Conservation (phyloP, 2,113 vertebrate species). For the Xyliphius kryptos region DNA sequence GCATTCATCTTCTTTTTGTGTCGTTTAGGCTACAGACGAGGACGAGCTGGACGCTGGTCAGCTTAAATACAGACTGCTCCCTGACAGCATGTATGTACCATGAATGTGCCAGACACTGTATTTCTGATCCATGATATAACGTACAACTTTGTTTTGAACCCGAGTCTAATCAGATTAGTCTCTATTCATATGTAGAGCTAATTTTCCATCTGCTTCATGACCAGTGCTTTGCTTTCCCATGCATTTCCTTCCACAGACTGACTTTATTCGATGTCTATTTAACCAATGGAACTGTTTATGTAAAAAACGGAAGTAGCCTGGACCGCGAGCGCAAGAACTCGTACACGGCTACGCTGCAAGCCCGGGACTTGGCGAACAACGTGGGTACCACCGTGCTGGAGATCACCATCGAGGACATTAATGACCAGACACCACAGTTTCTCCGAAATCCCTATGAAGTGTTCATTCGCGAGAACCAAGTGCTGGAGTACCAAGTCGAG, state of each 20-base stretch:
- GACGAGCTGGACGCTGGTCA: slow-evolving; percentile 68
- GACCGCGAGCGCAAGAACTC: slow-evolving; percentile 72
- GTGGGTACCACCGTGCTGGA: slow-evolving; percentile 65
- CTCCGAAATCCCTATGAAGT: slow-evolving; percentile 66
- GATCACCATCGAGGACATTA: slow-evolving; percentile 73
- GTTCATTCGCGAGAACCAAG: slow-evolving; percentile 65
- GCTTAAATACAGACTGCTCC: slow-evolving; percentile 77
- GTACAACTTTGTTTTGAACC: too few species aligned
- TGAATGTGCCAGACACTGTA: not conserved
- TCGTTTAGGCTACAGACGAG: slow-evolving; percentile 72
- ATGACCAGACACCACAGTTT: slow-evolving; percentile 65
- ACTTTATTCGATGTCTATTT: slow-evolving; percentile 62
- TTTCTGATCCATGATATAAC: too few species aligned
- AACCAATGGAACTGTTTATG: slow-evolving; percentile 59
- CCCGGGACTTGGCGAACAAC: slow-evolving; percentile 61
- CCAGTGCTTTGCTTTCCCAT: too few species aligned
- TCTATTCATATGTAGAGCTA: too few species aligned
- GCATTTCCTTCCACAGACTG: slow-evolving; percentile 52
- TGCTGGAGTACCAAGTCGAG: slow-evolving; percentile 57
- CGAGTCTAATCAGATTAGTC: too few species aligned
- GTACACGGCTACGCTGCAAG: slow-evolving; percentile 76
- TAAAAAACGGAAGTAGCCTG: slow-evolving; percentile 56
- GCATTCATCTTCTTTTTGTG: too few species aligned
- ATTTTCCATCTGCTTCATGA: too few species aligned
- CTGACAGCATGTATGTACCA: slow-evolving; percentile 72